These are phyloP conservation scores for Brevimyrus niger DNA, from an alignment of 2,113 vertebrate genomes.

Conservation along the genomic window DNA sequence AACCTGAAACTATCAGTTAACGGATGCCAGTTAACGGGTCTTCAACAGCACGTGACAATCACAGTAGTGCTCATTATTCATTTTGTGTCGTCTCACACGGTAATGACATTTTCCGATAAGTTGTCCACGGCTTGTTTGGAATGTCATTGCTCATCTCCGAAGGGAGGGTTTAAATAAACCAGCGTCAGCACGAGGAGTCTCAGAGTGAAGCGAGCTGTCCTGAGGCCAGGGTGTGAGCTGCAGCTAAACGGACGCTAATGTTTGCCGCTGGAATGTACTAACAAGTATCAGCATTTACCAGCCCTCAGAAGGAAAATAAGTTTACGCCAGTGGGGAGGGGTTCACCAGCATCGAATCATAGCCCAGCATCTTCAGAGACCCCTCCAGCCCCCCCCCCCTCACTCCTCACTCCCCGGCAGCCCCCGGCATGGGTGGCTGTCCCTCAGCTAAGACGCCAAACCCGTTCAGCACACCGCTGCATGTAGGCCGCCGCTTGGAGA, in stretches of 20 bases:
- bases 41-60: not conserved
- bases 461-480: not conserved
- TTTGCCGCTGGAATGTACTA: slow-evolving; percentile 3
- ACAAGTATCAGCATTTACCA: slow-evolving; percentile 30
- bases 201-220: not conserved
- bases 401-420: not conserved
- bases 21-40: not conserved
- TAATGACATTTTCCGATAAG: not conserved
- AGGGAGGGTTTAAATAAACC: not conserved
- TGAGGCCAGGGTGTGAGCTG: not conserved
- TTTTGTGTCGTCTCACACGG: not conserved
- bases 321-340: not conserved
- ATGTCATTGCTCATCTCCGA: not conserved
- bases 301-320: not conserved
- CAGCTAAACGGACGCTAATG: not conserved
- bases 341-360: slow-evolving; percentile 1
- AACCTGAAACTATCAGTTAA: not conserved
- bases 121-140: not conserved
- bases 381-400: not conserved
- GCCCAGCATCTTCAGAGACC: not conserved
- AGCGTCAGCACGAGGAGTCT: not conserved
- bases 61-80: not conserved
- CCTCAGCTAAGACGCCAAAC: slow-evolving; percentile 1
- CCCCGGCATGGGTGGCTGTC: slow-evolving; percentile 16
- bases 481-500: not conserved